Conservation (phyloP, 2,888 invertebrate species). For the Melinopterus prodromus region DNA sequence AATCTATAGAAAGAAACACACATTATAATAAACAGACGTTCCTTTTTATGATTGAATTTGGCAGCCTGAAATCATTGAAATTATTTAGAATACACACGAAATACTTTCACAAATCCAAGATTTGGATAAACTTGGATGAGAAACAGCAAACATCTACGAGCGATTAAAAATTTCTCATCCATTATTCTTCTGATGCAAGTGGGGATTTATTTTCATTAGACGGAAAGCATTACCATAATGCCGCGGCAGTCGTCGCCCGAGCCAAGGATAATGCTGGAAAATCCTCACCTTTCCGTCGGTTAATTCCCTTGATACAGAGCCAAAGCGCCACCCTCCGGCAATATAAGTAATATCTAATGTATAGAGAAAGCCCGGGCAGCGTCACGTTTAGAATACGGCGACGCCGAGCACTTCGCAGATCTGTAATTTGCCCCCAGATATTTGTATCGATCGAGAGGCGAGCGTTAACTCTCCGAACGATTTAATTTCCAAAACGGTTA, state of each 20-base stretch:
- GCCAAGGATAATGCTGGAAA: slow-evolving; percentile 43
- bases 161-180: slow-evolving; percentile 11
- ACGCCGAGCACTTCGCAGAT: slow-evolving; percentile 29
- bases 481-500: slow-evolving; percentile 26
- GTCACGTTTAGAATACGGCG: neutral
- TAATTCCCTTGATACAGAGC: slow-evolving; percentile 44
- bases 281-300: slow-evolving; percentile 44
- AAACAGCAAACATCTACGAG: neutral
- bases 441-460: slow-evolving; percentile 30
- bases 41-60: no score
- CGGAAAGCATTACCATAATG: slow-evolving; percentile 43
- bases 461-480: neutral
- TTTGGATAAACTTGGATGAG: neutral
- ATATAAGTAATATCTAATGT: slow-evolving; percentile 45
- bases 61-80: no score
- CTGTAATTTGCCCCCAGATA: slow-evolving; percentile 33
- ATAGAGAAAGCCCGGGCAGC: slow-evolving; percentile 20
- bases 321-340: slow-evolving; percentile 37
- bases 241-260: slow-evolving; percentile 36
- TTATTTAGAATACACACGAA: no score
- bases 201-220: slow-evolving; percentile 36
- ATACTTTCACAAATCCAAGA: neutral
- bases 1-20: no score
- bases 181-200: slow-evolving; percentile 19
- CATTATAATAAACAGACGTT: no score